Base-by-base conservation (phyloP, 2,888 invertebrate species). In the Campoplex nolae region DNA sequence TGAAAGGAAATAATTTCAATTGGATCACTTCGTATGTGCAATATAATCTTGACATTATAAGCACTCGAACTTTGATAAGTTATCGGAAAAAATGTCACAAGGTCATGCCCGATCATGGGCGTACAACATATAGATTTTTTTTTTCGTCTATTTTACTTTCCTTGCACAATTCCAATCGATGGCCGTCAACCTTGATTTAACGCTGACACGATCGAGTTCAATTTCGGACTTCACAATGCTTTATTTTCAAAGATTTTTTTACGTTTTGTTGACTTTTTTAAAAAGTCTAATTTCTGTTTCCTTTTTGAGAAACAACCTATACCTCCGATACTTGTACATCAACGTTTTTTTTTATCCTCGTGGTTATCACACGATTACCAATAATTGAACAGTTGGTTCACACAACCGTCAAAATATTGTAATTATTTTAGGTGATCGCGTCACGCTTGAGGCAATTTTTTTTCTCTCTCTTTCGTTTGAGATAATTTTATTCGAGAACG, bases 41-140 rank as follows among this genome's bases (percentile, higher is more conserved):
- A 71, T 45, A 76, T 81, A 78, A 83, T 62, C 58, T 65, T 83
- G 76, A 76, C 76, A 74, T n/a, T 45, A 45, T 45, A 45, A 45
- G 45, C 45, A 45, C 13, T 45, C 75, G 65, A 84, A 82, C 71
- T 71, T 71, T 68, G 58, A 88, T 81, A 84, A 85, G 81, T 81
- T 81, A 81, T 83, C 84, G 48, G 62, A 74, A 82, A 75, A 88
- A 84, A 70, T 82, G 74, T 76, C 77, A 68, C 76, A 58, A 83
- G 38, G 83, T 86, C 75, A 79, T 67, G 28, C n/a, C 45, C 56
- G 65, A 48, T 6, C n/a, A 51, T 67, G 35, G 42, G 68, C 28
- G 28, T 71, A 35, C 35, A n/a, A 65, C 71, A 28, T 70, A 35
- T n/a, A 38, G 3, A 0, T 68, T 18, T 32, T 54, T 8, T 71